Base-by-base conservation (phyloP, 2,888 invertebrate species). In the Sericinus montela region DNA sequence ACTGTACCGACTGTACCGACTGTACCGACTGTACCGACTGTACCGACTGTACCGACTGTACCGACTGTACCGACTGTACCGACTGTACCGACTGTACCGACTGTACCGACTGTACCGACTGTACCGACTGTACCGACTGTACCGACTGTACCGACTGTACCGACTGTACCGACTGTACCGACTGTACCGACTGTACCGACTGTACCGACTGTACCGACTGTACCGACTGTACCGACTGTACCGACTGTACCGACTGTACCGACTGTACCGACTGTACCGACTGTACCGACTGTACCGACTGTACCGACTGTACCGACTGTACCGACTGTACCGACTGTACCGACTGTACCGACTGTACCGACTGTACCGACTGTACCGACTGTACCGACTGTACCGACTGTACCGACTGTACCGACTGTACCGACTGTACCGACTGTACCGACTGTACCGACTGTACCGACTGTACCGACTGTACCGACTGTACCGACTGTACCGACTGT, bases 41-140 rank as follows among this genome's bases (percentile, higher is more conserved):
- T 5, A 19, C 19, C 19, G 19, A 5, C 2, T 19, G 5, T 19
- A 3, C 19, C 3, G 5, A 2, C 3, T 19, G 5, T 19, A n/a
- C n/a, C n/a, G n/a, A n/a, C n/a, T n/a, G 89, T 88, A 53, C 81
- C 41, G 30, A 19, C 19, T 19, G 19, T 5, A 19, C 19, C 19
- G 19, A 19, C 19, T 19, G 3, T 5, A 19, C 19, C 19, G 19
- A 5, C 2, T 19, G 5, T 19, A 3, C 19, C 3, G 5, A 2
- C 3, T 19, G 5, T 19, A n/a, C n/a, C n/a, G n/a, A n/a, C n/a
- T n/a, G 89, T 88, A 53, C 81, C 41, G 30, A 19, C 19, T 19
- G 19, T 5, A 19, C 19, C 19, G 19, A 19, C 19, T 19, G 3
- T 5, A 19, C 19, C 19, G 19, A 5, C 2, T 19, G 5, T 19